Evolutionary conservation across 2,797 vertebrate species (phyloP).

Genomic region (Neosilurus mollespiculum): DNA sequence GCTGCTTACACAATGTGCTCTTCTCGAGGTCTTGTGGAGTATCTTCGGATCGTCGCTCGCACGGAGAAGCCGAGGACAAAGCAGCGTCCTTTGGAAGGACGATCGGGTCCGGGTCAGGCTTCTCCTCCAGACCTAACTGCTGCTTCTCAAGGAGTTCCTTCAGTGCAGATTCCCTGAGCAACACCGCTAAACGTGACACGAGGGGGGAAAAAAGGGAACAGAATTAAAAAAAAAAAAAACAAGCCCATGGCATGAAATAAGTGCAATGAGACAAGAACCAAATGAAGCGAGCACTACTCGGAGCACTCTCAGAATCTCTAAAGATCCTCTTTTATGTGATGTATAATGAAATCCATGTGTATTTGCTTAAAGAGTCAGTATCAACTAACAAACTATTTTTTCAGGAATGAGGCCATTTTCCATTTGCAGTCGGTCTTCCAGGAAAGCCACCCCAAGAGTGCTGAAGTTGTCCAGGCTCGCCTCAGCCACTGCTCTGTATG

Average conservation of each 20-base stretch:
- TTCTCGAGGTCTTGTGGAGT: conserved; percentile 38
- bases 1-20: conserved; percentile 47
- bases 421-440: conserved; percentile 89
- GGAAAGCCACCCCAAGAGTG: conserved; percentile 87
- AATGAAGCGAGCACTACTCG: background rate
- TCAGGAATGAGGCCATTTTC: conserved; percentile 85
- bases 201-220: background rate
- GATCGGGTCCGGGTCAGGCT: background rate
- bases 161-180: conserved; percentile 74
- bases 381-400: conserved; percentile 88
- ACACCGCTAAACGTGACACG: conserved; percentile 74
- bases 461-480: conserved; percentile 89
- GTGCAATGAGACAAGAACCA: background rate
- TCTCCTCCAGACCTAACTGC: conserved; percentile 37
- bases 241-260: background rate
- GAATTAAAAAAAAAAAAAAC: background rate
- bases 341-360: background rate
- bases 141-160: conserved; percentile 65
- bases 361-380: background rate
- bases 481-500: conserved; percentile 82
- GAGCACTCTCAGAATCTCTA: background rate
- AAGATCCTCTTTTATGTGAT: background rate
- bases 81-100: conserved; percentile 20
- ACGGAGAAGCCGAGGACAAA: conserved; percentile 34
- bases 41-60: conserved; percentile 16